These are phyloP conservation scores for Sturnira hondurensis DNA, from an alignment of 2,113 vertebrate species.

Conservation along the genomic window DNA sequence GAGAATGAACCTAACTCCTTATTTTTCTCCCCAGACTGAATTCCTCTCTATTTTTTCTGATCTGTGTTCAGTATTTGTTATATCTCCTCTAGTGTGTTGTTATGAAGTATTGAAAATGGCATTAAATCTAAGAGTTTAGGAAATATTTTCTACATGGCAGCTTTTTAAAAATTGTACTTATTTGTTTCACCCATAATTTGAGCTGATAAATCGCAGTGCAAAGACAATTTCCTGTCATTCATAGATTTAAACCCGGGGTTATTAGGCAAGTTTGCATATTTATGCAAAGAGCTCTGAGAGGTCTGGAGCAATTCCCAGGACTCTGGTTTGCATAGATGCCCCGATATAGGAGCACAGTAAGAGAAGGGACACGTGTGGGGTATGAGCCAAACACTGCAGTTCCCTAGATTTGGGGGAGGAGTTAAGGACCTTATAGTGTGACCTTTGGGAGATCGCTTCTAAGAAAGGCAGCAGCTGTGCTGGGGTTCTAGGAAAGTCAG, in stretches of 20 bases:
- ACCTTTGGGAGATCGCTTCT: background rate
- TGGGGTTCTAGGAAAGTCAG: background rate
- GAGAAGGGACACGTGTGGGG: background rate
- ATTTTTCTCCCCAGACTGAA: constrained; percentile 42
- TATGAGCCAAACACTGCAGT: background rate
- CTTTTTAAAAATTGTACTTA: background rate
- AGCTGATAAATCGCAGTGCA: background rate
- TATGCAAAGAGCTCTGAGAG: background rate
- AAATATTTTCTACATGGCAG: background rate
- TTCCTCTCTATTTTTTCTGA: constrained; percentile 35
- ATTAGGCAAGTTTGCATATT: background rate
- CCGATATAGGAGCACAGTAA: background rate
- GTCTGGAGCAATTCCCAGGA: constrained; percentile 4
- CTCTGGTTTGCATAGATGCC: background rate
- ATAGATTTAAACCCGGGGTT: background rate
- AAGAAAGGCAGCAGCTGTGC: background rate
- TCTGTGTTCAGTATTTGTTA: constrained; percentile 7
- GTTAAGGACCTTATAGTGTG: background rate
- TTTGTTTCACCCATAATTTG: constrained; percentile 11
- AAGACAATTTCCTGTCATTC: constrained; percentile 32
- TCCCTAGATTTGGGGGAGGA: background rate
- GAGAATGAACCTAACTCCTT: background rate
- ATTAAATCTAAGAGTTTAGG: background rate
- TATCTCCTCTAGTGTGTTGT: background rate
- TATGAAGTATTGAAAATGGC: background rate